These are phyloP conservation scores for Sarcophaga carnaria DNA, from an alignment of 2,888 invertebrate genomes.

Conservation along the genomic window DNA sequence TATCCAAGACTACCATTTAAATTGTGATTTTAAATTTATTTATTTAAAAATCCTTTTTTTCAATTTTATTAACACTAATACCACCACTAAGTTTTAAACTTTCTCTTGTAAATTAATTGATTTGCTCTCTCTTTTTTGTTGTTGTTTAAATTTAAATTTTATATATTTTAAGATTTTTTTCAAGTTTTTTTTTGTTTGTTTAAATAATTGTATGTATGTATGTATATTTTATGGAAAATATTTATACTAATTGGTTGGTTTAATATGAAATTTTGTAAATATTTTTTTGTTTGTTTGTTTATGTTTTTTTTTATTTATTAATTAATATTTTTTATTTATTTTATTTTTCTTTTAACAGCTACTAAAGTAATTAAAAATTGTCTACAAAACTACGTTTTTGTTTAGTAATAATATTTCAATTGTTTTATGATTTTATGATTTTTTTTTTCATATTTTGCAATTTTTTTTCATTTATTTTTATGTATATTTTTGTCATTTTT, in stretches of 20 bases:
- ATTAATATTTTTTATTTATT: not conserved
- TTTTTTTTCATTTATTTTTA: constrained; percentile 42
- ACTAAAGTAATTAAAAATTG: constrained; percentile 70
- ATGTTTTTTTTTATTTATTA: constrained; percentile 36
- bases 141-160: constrained; percentile 41
- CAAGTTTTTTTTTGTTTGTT: constrained; percentile 41
- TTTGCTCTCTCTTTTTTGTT: constrained; percentile 52
- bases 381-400: constrained; percentile 69
- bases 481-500: constrained; percentile 41
- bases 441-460: constrained; percentile 46
- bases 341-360: constrained; percentile 64
- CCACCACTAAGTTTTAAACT: constrained; percentile 34
- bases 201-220: constrained; percentile 35
- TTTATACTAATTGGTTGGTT: constrained; percentile 57
- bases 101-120: constrained; percentile 33
- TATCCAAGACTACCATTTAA: too few relatives aligned
- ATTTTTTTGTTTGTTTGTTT: constrained; percentile 53
- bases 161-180: constrained; percentile 39
- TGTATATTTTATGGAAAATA: constrained; percentile 63
- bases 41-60: not conserved
- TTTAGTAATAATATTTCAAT: constrained; percentile 56
- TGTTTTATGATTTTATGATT: constrained; percentile 39
- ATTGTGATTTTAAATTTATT: not conserved
- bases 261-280: constrained; percentile 66
- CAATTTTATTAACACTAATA: not conserved